Base-by-base conservation (phyloP, 2,797 vertebrate species). In the Octomys mimax region DNA sequence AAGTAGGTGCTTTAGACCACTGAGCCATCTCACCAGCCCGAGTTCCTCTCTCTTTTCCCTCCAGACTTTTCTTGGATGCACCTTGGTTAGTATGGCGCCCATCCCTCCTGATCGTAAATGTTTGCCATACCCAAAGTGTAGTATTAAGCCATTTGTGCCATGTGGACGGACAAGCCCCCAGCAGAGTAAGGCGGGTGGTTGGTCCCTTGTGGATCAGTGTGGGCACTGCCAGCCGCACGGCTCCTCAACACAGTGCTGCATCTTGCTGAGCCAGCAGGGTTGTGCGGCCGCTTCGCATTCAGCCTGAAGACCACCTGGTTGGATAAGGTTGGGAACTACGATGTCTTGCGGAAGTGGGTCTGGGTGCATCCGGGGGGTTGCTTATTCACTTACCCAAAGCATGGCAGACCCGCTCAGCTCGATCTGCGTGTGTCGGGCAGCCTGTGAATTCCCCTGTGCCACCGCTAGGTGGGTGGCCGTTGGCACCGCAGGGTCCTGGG, bases 251-350 rank as follows among this genome's bases (percentile, higher is more conserved):
- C 16, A 24, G 42, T 0, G 6, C 9, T 0, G 16, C 33, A 36
- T 91, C 70, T 46, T 70, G 42, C 21, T 9, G 28, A 42, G 21
- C 62, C 36, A 66, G 21, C 13, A 46, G 77, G 86, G n/a, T 39
- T 22, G 0, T 4, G 12, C 11, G 22, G 11, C 36, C 8, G 0
- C 31, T 28, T 78, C 75, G 11, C 31, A 18, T 13, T 57, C 59
- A 26, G 31, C 71, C 85, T 9, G n/a, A 70, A 54, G 54, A 33
- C 36, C 46, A n/a, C 9, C 2, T 31, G 49, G 68, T 42, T 90
- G 89, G 46, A 39, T 22, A 16, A 0, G 1, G 24, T 7, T 10
- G 6, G 9, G 6, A 42, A 14, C 71, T 3, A 1, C 6, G 16
- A n/a, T 33, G 2, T 57, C 26, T 87, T 68, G 54, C n/a, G n/a